Evolutionary conservation across 1,140 invertebrate species (phyloP).

Genomic region (Zaprionus capensis): DNA sequence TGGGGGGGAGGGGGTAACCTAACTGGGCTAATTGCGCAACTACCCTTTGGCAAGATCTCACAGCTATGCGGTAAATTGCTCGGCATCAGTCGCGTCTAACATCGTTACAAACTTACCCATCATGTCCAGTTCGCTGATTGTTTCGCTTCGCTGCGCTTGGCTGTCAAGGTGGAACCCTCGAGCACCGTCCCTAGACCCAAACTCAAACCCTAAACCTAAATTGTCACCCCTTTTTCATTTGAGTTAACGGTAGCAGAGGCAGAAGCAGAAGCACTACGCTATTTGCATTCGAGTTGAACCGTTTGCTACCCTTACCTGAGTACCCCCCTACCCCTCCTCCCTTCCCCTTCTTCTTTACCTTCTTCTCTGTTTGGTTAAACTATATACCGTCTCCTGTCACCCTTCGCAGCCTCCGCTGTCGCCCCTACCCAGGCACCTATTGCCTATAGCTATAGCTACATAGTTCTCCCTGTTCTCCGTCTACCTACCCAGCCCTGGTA

Average conservation of each 20-base stretch:
- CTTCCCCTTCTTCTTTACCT: too few relatives aligned
- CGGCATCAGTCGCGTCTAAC: conserved; percentile 27
- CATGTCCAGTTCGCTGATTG: conserved; percentile 56
- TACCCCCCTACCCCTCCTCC: neutral
- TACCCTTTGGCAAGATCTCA: conserved; percentile 32
- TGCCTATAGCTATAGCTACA: conserved; percentile 19
- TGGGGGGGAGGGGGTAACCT: neutral
- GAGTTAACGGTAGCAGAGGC: conserved; percentile 13
- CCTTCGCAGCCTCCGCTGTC: conserved; percentile 29
- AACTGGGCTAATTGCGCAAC: conserved; percentile 49
- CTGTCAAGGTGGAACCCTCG: conserved; percentile 13
- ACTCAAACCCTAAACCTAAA: conserved; percentile 10
- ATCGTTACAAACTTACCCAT: conserved; percentile 44
- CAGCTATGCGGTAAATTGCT: conserved; percentile 17
- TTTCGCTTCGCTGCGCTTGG: conserved; percentile 35
- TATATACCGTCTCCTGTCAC: conserved; percentile 14
- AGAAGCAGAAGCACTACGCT: conserved; percentile 6
- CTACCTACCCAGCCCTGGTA: neutral
- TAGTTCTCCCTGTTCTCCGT: neutral
- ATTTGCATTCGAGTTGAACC: conserved; percentile 47
- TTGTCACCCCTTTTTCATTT: conserved; percentile 53
- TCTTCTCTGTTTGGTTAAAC: neutral
- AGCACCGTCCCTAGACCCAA: neutral
- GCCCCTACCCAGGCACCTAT: conserved; percentile 11
- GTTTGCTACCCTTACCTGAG: conserved; percentile 21